phyloP scores from a whole-genome alignment of 2,113 vertebrate genomes.

The Apodemus sylvaticus region DNA sequence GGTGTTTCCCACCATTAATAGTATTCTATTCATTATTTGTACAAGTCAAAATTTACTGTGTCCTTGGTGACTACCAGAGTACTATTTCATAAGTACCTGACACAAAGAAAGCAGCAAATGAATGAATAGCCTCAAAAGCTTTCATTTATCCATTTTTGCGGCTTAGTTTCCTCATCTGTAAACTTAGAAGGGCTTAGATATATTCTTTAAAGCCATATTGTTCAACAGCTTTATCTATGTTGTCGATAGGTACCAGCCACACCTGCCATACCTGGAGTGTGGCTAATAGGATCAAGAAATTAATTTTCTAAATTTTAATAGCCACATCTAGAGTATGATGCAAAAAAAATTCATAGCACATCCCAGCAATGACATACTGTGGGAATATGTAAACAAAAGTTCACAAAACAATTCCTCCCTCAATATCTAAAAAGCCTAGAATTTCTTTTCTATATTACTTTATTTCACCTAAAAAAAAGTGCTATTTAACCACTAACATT shows the following conservation, averaged over 20 bases:
- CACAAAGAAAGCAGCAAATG: conserved; percentile 33
- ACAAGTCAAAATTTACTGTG: conserved; percentile 39
- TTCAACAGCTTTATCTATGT: background rate
- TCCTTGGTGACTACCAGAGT: background rate
- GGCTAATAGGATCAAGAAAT: conserved; percentile 40
- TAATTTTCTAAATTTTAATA: conserved; percentile 34
- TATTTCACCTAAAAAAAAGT: conserved; percentile 36
- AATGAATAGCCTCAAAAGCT: background rate
- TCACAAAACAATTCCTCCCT: conserved; percentile 23
- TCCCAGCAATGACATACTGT: conserved; percentile 23
- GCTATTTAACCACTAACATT: conserved; percentile 41
- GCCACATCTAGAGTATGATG: background rate
- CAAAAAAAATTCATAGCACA: background rate
- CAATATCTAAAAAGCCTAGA: background rate
- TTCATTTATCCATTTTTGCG: background rate
- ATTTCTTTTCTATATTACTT: conserved; percentile 32
- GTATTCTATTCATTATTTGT: conserved; percentile 23
- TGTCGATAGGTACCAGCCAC: background rate
- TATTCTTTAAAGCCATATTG: conserved; percentile 10
- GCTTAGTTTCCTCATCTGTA: background rate
- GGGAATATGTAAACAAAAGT: background rate
- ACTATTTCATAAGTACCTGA: conserved; percentile 22
- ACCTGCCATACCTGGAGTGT: background rate
- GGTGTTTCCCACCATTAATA: conserved; percentile 16
- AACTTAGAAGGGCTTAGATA: conserved; percentile 45